phyloP scores from a whole-genome alignment of 2,888 invertebrate species.

The Diaprepes abbreviatus region DNA sequence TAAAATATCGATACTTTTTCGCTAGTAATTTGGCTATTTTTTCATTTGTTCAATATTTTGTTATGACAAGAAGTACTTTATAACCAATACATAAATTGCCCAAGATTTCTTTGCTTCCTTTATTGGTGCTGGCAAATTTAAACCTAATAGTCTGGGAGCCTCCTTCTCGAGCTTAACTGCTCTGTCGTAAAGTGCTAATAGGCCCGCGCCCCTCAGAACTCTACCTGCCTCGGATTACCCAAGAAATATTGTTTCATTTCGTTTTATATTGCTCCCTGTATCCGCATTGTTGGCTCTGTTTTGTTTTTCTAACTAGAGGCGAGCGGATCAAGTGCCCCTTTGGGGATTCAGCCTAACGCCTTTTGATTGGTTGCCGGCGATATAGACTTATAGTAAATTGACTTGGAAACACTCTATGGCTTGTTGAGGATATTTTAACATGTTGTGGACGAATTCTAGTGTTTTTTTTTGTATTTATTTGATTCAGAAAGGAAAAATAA shows the following conservation, averaged over 20 bases:
- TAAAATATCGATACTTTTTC: no score
- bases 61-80: no score
- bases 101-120: neutral
- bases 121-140: constrained; percentile 18
- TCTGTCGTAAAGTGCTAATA: constrained; percentile 59
- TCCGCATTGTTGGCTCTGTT: constrained; percentile 38
- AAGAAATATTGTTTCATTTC: constrained; percentile 60
- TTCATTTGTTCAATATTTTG: no score
- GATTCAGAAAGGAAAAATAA: neutral
- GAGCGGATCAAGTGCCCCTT: constrained; percentile 40
- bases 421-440: constrained; percentile 15
- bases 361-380: constrained; percentile 38
- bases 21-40: no score
- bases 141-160: neutral
- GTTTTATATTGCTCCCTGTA: constrained; percentile 54
- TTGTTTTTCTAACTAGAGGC: constrained; percentile 40
- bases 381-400: constrained; percentile 34
- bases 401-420: constrained; percentile 25
- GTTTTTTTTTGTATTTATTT: constrained; percentile 23
- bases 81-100: no score
- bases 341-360: constrained; percentile 37
- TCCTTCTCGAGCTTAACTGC: constrained; percentile 43
- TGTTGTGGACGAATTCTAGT: constrained; percentile 15
- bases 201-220: constrained; percentile 54
- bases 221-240: constrained; percentile 57